Evolutionary conservation across 53 echinoderm and acorn worm genomes (phyloP).

Genomic region (Echinarachnius parma): DNA sequence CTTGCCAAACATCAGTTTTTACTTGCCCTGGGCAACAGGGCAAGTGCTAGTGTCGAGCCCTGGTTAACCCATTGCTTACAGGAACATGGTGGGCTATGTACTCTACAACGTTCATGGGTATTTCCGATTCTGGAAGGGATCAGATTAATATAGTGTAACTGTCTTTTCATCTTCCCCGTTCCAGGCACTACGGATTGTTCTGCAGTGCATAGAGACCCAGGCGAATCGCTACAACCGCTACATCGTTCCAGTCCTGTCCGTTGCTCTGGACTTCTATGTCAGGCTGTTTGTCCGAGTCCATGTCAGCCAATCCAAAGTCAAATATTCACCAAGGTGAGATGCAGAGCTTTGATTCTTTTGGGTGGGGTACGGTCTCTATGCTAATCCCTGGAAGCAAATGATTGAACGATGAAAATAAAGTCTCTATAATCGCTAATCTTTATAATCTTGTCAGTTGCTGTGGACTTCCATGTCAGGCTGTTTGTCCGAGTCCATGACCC

Average conservation of each 20-base stretch:
- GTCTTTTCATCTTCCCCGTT: neutral
- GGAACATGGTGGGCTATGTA: too few relatives aligned
- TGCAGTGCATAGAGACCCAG: conserved; percentile 73
- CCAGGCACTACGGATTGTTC: conserved; percentile 86
- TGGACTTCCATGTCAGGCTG: conserved; percentile 86
- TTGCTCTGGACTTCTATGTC: conserved; percentile 89
- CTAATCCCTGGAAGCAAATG: too few relatives aligned
- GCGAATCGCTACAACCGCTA: conserved; percentile 83
- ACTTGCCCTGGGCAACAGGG: too few relatives aligned
- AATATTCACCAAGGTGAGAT: conserved; percentile 81
- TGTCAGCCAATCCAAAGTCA: conserved; percentile 77
- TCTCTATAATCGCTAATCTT: conserved; percentile 80
- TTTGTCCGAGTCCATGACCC: conserved; percentile 86
- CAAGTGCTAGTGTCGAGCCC: too few relatives aligned
- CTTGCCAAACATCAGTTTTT: too few relatives aligned
- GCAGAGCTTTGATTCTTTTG: too few relatives aligned
- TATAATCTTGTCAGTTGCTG: conserved; percentile 70
- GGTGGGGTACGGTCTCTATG: too few relatives aligned
- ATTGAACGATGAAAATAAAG: too few relatives aligned
- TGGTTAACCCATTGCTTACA: too few relatives aligned
- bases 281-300: conserved; percentile 85
- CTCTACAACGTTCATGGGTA: neutral
- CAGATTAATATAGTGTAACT: neutral
- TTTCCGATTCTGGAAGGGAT: too few relatives aligned
- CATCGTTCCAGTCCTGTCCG: conserved; percentile 75